Base-by-base conservation (phyloP, 2,888 invertebrate species). In the Abrostola triplasia region DNA sequence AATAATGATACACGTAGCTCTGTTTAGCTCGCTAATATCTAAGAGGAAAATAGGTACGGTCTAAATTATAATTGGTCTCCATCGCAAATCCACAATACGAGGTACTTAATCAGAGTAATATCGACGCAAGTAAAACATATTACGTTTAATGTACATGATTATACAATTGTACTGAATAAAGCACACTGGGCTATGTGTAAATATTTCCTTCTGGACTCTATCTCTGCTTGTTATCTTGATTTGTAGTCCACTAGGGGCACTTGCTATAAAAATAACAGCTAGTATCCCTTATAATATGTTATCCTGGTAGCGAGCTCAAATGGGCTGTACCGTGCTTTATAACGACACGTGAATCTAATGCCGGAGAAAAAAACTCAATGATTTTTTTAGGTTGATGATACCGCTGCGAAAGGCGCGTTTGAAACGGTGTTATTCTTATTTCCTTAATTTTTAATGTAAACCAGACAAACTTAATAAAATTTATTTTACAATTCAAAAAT, bases 151-250 rank as follows among this genome's bases (percentile, higher is more conserved):
- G 56, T 59, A 64, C 67, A 69, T 70, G 56, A 68, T 73, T 64
- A 79, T 79, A 70, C 64, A 57, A 64, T 71, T 77, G 73, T 74
- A 74, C 76, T 79, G 76, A 80, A 83, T 79, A 82, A 79, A 80
- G 78, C 69, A 78, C 66, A 66, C 62, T 73, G 69, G 69, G 73
- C 69, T 72, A 87, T 86, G 88, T 88, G 89, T 90, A 89, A 89
- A 90, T 86, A 88, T 89, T 84, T 86, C 87, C 84, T 81, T 78
- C 82, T 84, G 76, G 79, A 79, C 83, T 83, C 83, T 88, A 90
- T 90, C 89, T 87, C 70, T 72, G 89, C 91, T 90, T 90, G 90
- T 91, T 91, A 91, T 91, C 91, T 90, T 92, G 91, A 92, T 91
- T 91, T 92, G 91, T 91, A 86, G 90, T 87, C 86, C 87, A 88